Evolutionary conservation across 2,888 invertebrate species (phyloP).

Genomic region (Argynnis bischoffii): DNA sequence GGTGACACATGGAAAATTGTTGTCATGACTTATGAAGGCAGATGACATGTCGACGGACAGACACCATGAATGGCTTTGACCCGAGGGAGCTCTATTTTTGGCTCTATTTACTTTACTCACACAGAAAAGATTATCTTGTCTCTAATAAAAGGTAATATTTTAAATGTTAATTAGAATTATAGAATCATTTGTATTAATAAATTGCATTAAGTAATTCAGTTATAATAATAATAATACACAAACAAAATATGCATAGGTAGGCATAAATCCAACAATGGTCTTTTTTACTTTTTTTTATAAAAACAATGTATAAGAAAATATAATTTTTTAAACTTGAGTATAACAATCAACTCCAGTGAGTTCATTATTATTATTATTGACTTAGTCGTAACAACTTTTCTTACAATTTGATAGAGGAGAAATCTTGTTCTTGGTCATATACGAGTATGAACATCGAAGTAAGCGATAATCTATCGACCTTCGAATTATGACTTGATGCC

Average conservation of each 20-base stretch:
- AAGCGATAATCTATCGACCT: slow-evolving; percentile 27
- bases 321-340: too few relatives aligned
- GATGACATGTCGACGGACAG: slow-evolving; percentile 58
- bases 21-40: slow-evolving; percentile 67
- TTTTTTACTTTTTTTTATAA: too few relatives aligned
- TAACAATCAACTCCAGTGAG: too few relatives aligned
- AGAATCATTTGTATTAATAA: too few relatives aligned
- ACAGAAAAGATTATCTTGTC: background rate
- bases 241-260: too few relatives aligned
- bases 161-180: too few relatives aligned
- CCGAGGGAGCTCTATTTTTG: slow-evolving; percentile 25
- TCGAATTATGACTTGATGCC: slow-evolving; percentile 38
- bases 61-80: slow-evolving; percentile 37
- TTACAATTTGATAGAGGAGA: background rate
- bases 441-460: slow-evolving; percentile 19
- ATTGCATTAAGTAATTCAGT: too few relatives aligned
- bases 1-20: slow-evolving; percentile 73
- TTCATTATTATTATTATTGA: too few relatives aligned
- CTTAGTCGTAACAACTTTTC: background rate
- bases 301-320: too few relatives aligned
- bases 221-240: too few relatives aligned
- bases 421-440: slow-evolving; percentile 18
- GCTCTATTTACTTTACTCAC: slow-evolving; percentile 30
- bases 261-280: too few relatives aligned
- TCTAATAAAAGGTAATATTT: background rate